These are phyloP conservation scores for Antheraea yamamai DNA, from an alignment of 2,888 invertebrate genomes.

Conservation along the genomic window DNA sequence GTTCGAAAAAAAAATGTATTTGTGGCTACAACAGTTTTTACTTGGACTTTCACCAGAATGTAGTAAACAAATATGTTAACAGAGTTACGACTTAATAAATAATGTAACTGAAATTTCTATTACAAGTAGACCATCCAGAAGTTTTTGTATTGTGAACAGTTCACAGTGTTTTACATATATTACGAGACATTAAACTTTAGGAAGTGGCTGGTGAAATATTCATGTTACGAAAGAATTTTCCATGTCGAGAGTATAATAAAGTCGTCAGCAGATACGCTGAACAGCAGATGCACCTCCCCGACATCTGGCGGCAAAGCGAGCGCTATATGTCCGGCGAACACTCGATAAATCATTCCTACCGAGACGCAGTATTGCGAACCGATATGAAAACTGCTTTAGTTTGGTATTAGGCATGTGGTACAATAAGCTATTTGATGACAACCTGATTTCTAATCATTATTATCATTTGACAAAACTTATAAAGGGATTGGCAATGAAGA, in stretches of 20 bases:
- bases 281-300: constrained; percentile 28
- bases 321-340: constrained; percentile 47
- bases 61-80: too few relatives aligned
- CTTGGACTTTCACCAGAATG: too few relatives aligned
- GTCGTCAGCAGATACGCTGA: constrained; percentile 18
- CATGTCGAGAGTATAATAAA: constrained; percentile 16
- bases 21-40: too few relatives aligned
- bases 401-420: constrained; percentile 30
- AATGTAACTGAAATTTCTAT: too few relatives aligned
- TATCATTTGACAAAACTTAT: too few relatives aligned
- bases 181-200: neutral
- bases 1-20: too few relatives aligned
- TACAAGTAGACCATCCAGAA: too few relatives aligned
- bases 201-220: neutral
- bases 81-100: too few relatives aligned
- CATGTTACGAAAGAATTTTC: constrained; percentile 9
- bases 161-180: neutral
- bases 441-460: neutral
- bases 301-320: constrained; percentile 23
- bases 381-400: constrained; percentile 65
- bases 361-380: constrained; percentile 40
- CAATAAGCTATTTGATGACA: constrained; percentile 32
- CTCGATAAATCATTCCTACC: constrained; percentile 60
- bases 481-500: neutral
- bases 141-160: neutral